These are phyloP conservation scores for Stomatorhinus walkeri DNA, from an alignment of 2,797 vertebrate species.

Conservation along the genomic window DNA sequence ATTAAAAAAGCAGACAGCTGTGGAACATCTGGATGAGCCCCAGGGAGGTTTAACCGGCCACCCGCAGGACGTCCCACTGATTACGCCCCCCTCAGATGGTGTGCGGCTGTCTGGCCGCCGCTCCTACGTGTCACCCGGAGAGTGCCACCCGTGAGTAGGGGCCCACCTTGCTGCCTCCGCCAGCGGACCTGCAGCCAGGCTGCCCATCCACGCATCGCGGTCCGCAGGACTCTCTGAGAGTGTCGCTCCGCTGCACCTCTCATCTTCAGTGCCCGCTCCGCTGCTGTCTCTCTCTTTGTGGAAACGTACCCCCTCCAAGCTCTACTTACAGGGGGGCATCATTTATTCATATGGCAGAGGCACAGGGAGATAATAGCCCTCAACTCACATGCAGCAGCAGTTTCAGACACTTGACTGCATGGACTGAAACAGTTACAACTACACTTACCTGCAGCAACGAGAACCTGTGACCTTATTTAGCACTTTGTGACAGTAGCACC, in stretches of 20 bases:
- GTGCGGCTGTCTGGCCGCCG: neutral
- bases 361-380: conserved; percentile 20
- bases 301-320: conserved; percentile 50
- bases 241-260: conserved; percentile 38
- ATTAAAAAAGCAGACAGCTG: neutral
- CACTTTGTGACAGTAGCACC: neutral
- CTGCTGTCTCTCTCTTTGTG: conserved; percentile 37
- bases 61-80: neutral
- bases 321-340: conserved; percentile 50
- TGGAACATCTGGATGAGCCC: neutral
- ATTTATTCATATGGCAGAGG: conserved; percentile 49
- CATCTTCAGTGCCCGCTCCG: conserved; percentile 43
- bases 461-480: neutral
- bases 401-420: conserved; percentile 10
- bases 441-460: neutral
- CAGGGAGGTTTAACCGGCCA: neutral
- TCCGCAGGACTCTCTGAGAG: conserved; percentile 28
- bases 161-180: conserved; percentile 46
- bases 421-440: neutral
- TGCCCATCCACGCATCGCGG: conserved; percentile 44
- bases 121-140: neutral
- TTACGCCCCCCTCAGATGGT: conserved; percentile 1
- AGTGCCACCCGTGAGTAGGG: neutral
- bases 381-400: conserved; percentile 25
- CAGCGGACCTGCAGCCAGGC: conserved; percentile 45